Conservation (phyloP, 2,113 vertebrate species). For the Pholis gunnellus region DNA sequence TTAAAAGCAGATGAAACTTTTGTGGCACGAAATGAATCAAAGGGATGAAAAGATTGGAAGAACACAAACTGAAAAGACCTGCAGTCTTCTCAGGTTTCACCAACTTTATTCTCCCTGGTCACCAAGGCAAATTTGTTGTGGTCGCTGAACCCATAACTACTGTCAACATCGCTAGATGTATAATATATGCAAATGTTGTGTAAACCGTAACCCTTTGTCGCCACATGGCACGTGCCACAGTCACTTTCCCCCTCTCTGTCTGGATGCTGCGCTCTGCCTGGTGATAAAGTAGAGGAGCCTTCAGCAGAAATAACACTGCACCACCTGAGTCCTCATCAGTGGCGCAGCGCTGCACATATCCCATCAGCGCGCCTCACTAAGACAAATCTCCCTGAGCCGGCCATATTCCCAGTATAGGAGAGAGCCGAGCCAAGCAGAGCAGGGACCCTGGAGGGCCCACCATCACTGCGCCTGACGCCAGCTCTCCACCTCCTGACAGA, state of each 20-base stretch:
- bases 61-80: constrained; percentile 5
- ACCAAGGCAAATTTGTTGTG: background rate
- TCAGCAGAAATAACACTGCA: constrained; percentile 81
- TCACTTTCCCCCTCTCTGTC: constrained; percentile 10
- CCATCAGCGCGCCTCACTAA: constrained; percentile 81
- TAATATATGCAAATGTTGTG: constrained; percentile 11
- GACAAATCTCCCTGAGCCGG: constrained; percentile 81
- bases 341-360: constrained; percentile 73
- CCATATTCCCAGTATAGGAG: constrained; percentile 78
- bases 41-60: constrained; percentile 19
- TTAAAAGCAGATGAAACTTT: constrained; percentile 39
- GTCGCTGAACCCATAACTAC: constrained; percentile 19
- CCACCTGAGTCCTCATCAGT: constrained; percentile 84
- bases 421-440: constrained; percentile 66
- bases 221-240: constrained; percentile 13
- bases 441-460: constrained; percentile 73
- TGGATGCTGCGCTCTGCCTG: constrained; percentile 56
- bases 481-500: constrained; percentile 75
- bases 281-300: constrained; percentile 79
- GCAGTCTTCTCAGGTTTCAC: constrained; percentile 1
- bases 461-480: constrained; percentile 65
- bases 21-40: constrained; percentile 30
- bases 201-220: constrained; percentile 31
- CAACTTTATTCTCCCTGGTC: background rate
- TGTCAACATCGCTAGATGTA: background rate